Base-by-base conservation (phyloP, 2,113 vertebrate genomes). In the Scomber japonicus region DNA sequence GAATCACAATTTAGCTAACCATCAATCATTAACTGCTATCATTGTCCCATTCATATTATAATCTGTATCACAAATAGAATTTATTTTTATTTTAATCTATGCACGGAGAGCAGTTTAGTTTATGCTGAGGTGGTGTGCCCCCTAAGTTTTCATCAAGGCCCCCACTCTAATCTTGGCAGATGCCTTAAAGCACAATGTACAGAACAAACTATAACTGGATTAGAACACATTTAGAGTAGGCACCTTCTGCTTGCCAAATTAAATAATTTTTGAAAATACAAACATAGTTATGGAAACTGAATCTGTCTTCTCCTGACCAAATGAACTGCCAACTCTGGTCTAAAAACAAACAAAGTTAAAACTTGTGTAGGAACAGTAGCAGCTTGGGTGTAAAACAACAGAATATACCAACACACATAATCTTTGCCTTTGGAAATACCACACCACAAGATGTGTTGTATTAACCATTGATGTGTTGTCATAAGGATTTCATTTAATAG, bases 401-500 rank as follows among this genome's bases (percentile, higher is more conserved):
- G 78, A 64, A 83, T 85, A 64, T 78, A 75, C 27, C 59, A 53
- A 76, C 73, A 72, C 73, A 85, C 57, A 27, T 46, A 73, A 64
- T 80, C 71, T 75, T 88, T 89, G 75, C 81, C 76, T 77, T 50
- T 71, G 63, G 84, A 90, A 90, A 78, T 45, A 55, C 45, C 55
- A 30, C 53, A 64, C 90, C 90, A 30, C 92, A 91, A 83, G 65
- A 86, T 82, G 70, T 86, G 75, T 78, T 85, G 66, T 76, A 72
- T 87, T 86, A 83, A 68, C 82, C 65, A 11, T 61, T 66, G 53
- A 82, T 80, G 88, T 84, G 91, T 83, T 83, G 79, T 93, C 88
- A 85, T 90, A 88, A 83, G 87, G 88, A 78, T 67, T 82, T 76
- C 85, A 88, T 88, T 90, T 91, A 77, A 88, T 83, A 53, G 84